Evolutionary conservation across 2,797 vertebrate species (phyloP).

Genomic region (Echeneis naucrates): DNA sequence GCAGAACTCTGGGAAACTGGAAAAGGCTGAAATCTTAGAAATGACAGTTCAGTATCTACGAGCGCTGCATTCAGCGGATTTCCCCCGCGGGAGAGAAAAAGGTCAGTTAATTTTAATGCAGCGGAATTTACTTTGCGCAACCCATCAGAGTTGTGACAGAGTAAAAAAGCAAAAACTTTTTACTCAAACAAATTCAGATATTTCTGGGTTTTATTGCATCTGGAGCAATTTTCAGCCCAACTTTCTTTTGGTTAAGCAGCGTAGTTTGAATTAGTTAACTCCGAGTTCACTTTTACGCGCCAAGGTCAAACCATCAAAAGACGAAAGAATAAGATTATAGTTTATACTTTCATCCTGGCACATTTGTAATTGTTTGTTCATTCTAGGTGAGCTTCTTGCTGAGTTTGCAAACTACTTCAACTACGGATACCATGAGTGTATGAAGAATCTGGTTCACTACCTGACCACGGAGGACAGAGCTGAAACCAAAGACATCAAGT

Average conservation of each 20-base stretch:
- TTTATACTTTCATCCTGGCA: background rate
- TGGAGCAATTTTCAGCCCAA: background rate
- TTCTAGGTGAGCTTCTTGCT: constrained; percentile 90
- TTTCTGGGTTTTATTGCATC: background rate
- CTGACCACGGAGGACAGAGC: constrained; percentile 96
- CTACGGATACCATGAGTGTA: constrained; percentile 98
- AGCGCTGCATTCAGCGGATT: constrained; percentile 94
- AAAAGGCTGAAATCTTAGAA: constrained; percentile 98
- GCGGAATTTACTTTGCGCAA: constrained; percentile 38
- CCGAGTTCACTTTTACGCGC: constrained; percentile 34
- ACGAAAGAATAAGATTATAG: too few species aligned
- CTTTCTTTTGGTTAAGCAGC: too few species aligned
- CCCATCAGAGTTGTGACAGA: too few species aligned
- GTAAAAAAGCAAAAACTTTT: background rate
- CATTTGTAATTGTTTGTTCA: constrained; percentile 22
- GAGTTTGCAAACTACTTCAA: constrained; percentile 99
- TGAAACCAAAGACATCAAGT: constrained; percentile 98
- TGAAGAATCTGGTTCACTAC: constrained; percentile 99
- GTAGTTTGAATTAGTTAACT: too few species aligned
- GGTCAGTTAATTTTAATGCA: constrained; percentile 77
- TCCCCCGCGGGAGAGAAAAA: constrained; percentile 95
- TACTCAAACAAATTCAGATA: accelerated
- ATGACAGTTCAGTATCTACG: constrained; percentile 98
- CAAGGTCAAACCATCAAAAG: background rate
- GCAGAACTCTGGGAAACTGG: constrained; percentile 96